These are phyloP conservation scores for Circaetus cinerascens DNA, from an alignment of 2,113 vertebrate species.

Conservation along the genomic window DNA sequence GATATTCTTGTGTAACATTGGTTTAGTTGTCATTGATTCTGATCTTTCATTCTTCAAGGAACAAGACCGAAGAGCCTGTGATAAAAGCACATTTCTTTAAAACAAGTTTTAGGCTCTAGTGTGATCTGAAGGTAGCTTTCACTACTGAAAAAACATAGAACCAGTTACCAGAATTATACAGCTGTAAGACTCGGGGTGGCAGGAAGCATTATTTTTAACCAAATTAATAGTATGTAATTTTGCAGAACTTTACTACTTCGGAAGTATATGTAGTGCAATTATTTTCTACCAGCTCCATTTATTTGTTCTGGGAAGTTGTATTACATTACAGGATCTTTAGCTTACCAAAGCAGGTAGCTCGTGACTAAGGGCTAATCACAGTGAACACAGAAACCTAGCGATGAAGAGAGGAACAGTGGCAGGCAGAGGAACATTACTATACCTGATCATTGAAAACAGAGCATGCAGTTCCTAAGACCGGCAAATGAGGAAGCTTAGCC, in stretches of 20 bases:
- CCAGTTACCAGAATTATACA: neutral
- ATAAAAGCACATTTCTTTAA: slow-evolving; percentile 5
- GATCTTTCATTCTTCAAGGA: slow-evolving; percentile 47
- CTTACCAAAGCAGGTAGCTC: neutral
- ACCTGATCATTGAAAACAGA: neutral
- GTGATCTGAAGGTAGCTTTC: neutral
- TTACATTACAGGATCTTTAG: neutral
- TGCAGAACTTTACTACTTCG: neutral
- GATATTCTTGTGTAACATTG: slow-evolving; percentile 40
- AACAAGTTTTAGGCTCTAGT: neutral
- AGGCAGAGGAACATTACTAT: neutral
- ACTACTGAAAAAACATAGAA: neutral
- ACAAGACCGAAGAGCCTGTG: slow-evolving; percentile 17
- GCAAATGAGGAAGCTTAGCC: neutral
- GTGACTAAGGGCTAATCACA: neutral
- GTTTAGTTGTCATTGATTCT: slow-evolving; percentile 19
- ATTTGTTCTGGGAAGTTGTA: neutral
- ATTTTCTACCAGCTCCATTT: neutral
- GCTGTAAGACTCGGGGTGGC: fast-evolving
- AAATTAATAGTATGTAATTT: neutral
- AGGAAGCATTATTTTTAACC: neutral
- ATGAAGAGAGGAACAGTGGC: neutral
- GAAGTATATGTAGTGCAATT: neutral
- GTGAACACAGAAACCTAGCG: neutral
- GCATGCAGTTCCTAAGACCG: neutral